These are phyloP conservation scores for Oreocharis arfaki DNA, from an alignment of 2,113 vertebrate species.

Conservation along the genomic window DNA sequence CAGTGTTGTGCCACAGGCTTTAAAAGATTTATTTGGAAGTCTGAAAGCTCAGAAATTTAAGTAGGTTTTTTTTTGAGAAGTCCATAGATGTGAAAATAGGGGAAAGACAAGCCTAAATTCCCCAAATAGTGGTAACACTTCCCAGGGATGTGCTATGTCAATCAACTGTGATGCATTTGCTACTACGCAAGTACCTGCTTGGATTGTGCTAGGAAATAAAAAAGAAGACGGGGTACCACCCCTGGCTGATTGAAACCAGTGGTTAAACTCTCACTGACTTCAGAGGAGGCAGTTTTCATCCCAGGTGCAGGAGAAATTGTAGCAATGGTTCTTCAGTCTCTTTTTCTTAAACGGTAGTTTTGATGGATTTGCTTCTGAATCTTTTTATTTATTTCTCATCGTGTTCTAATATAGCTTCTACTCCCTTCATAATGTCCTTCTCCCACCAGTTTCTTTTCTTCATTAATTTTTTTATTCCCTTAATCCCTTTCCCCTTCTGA, in stretches of 20 bases:
- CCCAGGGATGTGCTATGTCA: not conserved
- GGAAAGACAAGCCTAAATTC: not conserved
- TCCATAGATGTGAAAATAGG: not conserved
- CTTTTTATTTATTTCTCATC: not conserved
- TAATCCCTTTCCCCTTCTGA: not conserved
- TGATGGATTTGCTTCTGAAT: not conserved
- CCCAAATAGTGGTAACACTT: not conserved
- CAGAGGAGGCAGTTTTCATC: not conserved
- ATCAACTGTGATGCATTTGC: not conserved
- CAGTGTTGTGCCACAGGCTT: not conserved
- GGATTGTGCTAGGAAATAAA: not conserved
- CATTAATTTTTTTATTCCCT: not conserved
- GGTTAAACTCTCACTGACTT: not conserved
- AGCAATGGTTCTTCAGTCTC: not conserved
- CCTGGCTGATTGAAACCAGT: not conserved
- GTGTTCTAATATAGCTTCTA: not conserved
- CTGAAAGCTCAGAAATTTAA: slow-evolving; percentile 11
- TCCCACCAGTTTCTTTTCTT: not conserved
- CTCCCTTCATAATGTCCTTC: not conserved
- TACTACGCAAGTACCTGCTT: not conserved
- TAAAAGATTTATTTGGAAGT: not conserved
- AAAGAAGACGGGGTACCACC: not conserved
- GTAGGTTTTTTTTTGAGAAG: not conserved
- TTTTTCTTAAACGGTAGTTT: not conserved
- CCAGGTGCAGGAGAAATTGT: not conserved